A percentile compares a stretch with the other conserved stretches of the same genome.
Conservation (phyloP, 1,140 invertebrate genomes). For the Ditylenchus dipsaci region DNA sequence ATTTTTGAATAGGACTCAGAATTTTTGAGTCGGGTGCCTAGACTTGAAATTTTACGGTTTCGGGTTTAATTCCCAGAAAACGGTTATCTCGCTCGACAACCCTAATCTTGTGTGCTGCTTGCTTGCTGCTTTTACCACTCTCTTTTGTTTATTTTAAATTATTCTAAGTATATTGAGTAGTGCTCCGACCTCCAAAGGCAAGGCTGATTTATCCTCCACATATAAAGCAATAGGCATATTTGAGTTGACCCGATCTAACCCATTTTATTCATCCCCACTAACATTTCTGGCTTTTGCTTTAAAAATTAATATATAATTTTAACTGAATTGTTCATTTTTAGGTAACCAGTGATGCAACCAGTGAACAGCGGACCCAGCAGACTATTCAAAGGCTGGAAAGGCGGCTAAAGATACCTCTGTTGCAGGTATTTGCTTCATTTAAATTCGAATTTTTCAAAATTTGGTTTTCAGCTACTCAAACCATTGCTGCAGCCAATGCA, state of each 20-base stretch:
- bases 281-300: constrained; percentile 6
- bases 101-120: too few relatives aligned
- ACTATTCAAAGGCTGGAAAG: constrained; percentile 72
- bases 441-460: too few relatives aligned
- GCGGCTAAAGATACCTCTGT: constrained; percentile 81
- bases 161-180: too few relatives aligned
- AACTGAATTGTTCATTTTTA: constrained; percentile 7
- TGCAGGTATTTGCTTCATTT: constrained; percentile 46
- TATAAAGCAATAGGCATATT: too few relatives aligned
- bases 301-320: background rate
- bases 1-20: too few relatives aligned
- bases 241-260: too few relatives aligned
- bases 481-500: constrained; percentile 65
- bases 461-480: constrained; percentile 70
- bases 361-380: constrained; percentile 74
- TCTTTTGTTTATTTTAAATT: too few relatives aligned
- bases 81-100: too few relatives aligned
- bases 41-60: too few relatives aligned
- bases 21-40: too few relatives aligned
- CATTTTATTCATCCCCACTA: background rate
- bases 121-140: too few relatives aligned
- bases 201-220: background rate
- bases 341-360: constrained; percentile 76
- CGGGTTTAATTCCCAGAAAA: too few relatives aligned
- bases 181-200: constrained; percentile 4